Conservation (phyloP, 2,888 invertebrate genomes). For the Gibbula magus region DNA sequence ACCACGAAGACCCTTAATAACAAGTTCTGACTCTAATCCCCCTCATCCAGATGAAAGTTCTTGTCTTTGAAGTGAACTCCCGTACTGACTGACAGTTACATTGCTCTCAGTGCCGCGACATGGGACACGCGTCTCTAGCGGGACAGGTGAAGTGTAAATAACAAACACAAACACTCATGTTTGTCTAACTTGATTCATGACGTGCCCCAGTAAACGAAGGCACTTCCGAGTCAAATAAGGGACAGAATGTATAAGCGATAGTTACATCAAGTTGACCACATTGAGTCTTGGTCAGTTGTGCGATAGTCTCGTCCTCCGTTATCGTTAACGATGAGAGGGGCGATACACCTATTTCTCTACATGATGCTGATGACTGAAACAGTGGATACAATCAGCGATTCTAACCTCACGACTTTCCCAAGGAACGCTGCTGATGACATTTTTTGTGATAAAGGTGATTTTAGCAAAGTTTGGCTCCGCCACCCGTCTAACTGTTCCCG, state of each 20-base stretch:
- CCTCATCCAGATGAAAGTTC: too few relatives aligned
- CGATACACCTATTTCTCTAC: neutral
- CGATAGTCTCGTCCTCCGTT: neutral
- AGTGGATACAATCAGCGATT: neutral
- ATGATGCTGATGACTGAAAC: neutral
- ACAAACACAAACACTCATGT: neutral
- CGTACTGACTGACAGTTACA: too few relatives aligned
- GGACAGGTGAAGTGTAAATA: neutral
- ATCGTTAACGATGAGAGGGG: neutral
- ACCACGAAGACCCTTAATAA: too few relatives aligned
- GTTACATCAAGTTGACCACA: neutral
- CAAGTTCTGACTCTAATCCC: too few relatives aligned
- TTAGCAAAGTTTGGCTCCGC: constrained; percentile 26
- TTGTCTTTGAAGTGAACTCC: too few relatives aligned
- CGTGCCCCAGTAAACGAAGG: neutral
- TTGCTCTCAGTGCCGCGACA: neutral
- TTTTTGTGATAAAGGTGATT: constrained; percentile 4
- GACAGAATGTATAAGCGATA: neutral
- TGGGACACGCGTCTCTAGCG: neutral
- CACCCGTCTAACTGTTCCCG: constrained; percentile 37
- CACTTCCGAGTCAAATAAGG: constrained; percentile 6
- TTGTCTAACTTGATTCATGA: neutral
- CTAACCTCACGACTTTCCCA: neutral
- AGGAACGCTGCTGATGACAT: neutral
- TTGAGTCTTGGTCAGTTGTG: neutral